These are phyloP conservation scores for Hylaeus anthracinus DNA, from an alignment of 1,140 invertebrate species.

Conservation along the genomic window DNA sequence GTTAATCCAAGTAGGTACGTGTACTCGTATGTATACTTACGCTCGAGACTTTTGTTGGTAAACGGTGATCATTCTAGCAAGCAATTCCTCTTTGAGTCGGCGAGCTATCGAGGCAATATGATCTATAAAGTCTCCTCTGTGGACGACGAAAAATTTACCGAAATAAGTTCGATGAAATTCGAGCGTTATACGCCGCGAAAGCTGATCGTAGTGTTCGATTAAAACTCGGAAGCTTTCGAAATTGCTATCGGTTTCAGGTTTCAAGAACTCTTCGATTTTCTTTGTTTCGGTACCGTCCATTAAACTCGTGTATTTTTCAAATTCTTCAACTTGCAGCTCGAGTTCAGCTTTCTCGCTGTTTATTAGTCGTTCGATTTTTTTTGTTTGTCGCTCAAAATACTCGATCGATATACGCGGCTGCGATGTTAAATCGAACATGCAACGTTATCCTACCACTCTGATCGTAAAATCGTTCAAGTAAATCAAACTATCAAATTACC, in stretches of 20 bases:
- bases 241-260: slow-evolving; percentile 80
- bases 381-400: slow-evolving; percentile 82
- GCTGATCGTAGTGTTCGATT: slow-evolving; percentile 85
- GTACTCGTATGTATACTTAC: slow-evolving; percentile 80
- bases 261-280: slow-evolving; percentile 86
- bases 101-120: slow-evolving; percentile 86
- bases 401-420: slow-evolving; percentile 86
- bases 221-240: slow-evolving; percentile 86
- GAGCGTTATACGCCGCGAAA: slow-evolving; percentile 84
- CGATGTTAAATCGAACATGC: not conserved
- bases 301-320: slow-evolving; percentile 90
- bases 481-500: not conserved
- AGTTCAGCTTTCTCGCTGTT: slow-evolving; percentile 87
- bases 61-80: slow-evolving; percentile 88
- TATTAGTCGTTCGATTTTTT: slow-evolving; percentile 83
- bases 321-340: slow-evolving; percentile 87
- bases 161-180: slow-evolving; percentile 86
- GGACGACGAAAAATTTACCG: slow-evolving; percentile 93
- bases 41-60: slow-evolving; percentile 90
- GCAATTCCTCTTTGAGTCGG: slow-evolving; percentile 86
- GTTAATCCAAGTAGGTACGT: too few relatives aligned
- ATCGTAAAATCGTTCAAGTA: too few relatives aligned
- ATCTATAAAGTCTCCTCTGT: slow-evolving; percentile 89
- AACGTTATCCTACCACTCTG: too few relatives aligned
- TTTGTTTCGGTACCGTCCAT: slow-evolving; percentile 88